Conservation (phyloP, 2,797 vertebrate species). For the Taeniopygia guttata region DNA sequence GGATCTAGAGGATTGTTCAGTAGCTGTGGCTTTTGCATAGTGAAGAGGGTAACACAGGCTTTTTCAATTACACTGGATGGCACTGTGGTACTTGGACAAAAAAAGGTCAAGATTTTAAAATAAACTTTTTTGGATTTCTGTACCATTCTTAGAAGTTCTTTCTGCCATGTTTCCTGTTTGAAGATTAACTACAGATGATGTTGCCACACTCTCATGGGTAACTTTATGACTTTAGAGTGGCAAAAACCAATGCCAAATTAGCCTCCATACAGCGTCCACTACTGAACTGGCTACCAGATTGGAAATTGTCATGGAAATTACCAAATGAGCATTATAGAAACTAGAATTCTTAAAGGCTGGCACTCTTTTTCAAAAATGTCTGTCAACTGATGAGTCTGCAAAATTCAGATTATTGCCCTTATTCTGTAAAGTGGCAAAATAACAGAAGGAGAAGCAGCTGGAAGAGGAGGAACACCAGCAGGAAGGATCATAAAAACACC, state of each 20-base stretch:
- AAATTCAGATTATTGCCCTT: conserved; percentile 34
- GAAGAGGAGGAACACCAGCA: conserved; percentile 47
- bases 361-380: conserved; percentile 2
- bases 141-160: background rate
- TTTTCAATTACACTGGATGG: background rate
- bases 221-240: background rate
- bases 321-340: background rate
- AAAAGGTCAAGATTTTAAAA: background rate
- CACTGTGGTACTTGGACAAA: background rate
- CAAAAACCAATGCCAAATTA: background rate
- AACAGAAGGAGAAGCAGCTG: conserved; percentile 64
- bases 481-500: conserved; percentile 43
- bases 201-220: background rate
- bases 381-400: conserved; percentile 12
- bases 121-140: background rate
- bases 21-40: background rate
- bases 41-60: background rate
- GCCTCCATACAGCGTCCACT: background rate
- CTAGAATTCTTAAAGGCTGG: background rate
- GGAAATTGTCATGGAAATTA: conserved; percentile 1
- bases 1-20: background rate
- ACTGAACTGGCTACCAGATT: background rate
- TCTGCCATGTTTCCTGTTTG: background rate
- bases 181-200: background rate
- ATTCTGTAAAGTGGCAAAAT: conserved; percentile 22